These are phyloP conservation scores for Neomicropteryx cornuta DNA, from an alignment of 1,140 invertebrate genomes.

Conservation along the genomic window DNA sequence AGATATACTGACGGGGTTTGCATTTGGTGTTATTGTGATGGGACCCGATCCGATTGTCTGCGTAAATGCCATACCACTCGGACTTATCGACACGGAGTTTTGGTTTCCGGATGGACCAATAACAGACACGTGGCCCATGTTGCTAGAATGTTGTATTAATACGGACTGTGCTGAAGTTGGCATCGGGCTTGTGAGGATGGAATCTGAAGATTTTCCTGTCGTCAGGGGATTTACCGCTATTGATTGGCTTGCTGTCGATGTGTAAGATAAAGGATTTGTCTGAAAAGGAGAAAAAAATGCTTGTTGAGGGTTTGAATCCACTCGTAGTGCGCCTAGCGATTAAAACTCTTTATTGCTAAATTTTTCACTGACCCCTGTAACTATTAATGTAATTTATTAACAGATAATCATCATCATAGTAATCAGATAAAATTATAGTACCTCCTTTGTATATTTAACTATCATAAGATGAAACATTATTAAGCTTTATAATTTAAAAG, in stretches of 20 bases:
- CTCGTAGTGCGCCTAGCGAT: too few relatives aligned
- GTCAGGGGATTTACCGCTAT: slow-evolving; percentile 32
- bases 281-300: too few relatives aligned
- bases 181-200: slow-evolving; percentile 19
- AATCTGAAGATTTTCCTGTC: slow-evolving; percentile 29
- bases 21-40: slow-evolving; percentile 16
- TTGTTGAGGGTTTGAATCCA: too few relatives aligned
- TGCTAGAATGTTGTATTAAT: slow-evolving; percentile 32
- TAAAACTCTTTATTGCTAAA: too few relatives aligned
- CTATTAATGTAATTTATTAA: too few relatives aligned
- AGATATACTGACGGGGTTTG: slow-evolving; percentile 36
- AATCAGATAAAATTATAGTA: too few relatives aligned
- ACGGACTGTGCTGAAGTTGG: slow-evolving; percentile 20
- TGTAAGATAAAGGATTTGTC: slow-evolving; percentile 17
- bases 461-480: too few relatives aligned
- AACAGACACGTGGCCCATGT: slow-evolving; percentile 31
- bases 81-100: slow-evolving; percentile 13
- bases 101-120: slow-evolving; percentile 15
- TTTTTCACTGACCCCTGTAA: too few relatives aligned
- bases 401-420: too few relatives aligned
- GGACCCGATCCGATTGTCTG: slow-evolving; percentile 21
- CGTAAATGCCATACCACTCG: slow-evolving; percentile 14
- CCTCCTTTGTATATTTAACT: too few relatives aligned
- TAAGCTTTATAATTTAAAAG: too few relatives aligned
- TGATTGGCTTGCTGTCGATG: slow-evolving; percentile 25